Evolutionary conservation across 2,113 vertebrate genomes (phyloP).

Genomic region (Copsychus sechellarum): DNA sequence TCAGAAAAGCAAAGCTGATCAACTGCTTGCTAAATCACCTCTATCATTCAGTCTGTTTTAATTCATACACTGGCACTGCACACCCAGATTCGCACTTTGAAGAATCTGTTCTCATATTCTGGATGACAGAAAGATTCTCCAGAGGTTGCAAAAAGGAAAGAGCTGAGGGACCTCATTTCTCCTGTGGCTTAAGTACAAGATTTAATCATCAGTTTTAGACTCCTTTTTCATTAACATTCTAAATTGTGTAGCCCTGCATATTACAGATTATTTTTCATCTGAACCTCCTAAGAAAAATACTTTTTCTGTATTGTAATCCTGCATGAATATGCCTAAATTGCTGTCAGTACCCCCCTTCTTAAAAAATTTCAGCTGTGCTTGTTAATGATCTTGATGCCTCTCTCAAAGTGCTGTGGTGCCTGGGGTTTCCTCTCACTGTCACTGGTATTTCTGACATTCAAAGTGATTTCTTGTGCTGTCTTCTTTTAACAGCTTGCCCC

Average conservation of each 20-base stretch:
- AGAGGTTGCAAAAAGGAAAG: neutral
- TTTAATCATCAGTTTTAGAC: neutral
- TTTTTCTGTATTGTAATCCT: neutral
- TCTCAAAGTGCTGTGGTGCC: neutral
- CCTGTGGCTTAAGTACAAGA: neutral
- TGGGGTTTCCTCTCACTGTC: neutral
- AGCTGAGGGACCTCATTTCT: conserved; percentile 14
- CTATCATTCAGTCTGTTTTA: conserved; percentile 15
- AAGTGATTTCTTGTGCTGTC: neutral
- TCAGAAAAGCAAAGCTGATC: conserved; percentile 16
- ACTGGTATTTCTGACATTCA: neutral
- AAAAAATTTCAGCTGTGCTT: neutral
- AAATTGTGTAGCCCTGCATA: neutral
- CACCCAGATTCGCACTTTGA: conserved; percentile 10
- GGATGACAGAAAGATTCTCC: conserved; percentile 25
- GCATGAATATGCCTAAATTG: neutral
- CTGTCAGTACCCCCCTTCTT: neutral
- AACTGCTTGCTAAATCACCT: neutral
- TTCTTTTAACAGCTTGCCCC: neutral
- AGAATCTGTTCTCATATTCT: conserved; percentile 38
- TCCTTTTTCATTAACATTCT: conserved; percentile 2
- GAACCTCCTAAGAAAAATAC: neutral
- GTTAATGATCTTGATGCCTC: neutral
- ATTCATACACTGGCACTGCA: neutral
- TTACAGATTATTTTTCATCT: neutral